Evolutionary conservation across 2,113 vertebrate species (phyloP).

Genomic region (Tursiops truncatus): DNA sequence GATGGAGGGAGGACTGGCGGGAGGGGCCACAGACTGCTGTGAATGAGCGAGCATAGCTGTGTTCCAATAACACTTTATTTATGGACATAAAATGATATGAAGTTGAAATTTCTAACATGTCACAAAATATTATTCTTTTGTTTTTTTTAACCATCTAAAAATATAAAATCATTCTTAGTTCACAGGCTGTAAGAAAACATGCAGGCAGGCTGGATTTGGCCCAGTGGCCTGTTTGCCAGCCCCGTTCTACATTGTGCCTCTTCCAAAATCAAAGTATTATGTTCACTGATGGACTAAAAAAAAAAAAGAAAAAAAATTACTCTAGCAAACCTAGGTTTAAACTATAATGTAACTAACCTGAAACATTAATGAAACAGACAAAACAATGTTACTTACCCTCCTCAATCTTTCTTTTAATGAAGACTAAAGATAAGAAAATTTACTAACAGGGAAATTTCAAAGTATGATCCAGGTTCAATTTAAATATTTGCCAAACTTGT

Average conservation of each 20-base stretch:
- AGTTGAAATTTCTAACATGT: not conserved
- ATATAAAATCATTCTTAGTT: not conserved
- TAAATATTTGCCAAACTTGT: not conserved
- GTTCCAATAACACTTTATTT: not conserved
- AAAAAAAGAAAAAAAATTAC: not conserved
- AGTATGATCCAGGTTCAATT: not conserved
- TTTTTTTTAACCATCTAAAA: not conserved
- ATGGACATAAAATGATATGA: not conserved
- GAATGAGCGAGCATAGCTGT: not conserved
- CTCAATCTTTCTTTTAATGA: not conserved
- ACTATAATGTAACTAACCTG: not conserved
- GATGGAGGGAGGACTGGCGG: no score
- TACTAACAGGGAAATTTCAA: conserved; percentile 16
- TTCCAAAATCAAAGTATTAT: conserved; percentile 29
- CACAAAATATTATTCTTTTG: not conserved
- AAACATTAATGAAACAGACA: not conserved
- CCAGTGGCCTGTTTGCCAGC: not conserved
- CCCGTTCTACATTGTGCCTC: not conserved
- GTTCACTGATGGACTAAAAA: not conserved
- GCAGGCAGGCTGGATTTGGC: not conserved
- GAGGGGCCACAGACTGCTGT: no score
- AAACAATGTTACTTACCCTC: not conserved
- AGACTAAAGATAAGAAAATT: not conserved
- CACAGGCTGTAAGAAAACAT: not conserved
- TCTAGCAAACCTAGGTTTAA: not conserved